Base-by-base conservation (phyloP, 2,888 invertebrate species). In the Limnephilus marmoratus region DNA sequence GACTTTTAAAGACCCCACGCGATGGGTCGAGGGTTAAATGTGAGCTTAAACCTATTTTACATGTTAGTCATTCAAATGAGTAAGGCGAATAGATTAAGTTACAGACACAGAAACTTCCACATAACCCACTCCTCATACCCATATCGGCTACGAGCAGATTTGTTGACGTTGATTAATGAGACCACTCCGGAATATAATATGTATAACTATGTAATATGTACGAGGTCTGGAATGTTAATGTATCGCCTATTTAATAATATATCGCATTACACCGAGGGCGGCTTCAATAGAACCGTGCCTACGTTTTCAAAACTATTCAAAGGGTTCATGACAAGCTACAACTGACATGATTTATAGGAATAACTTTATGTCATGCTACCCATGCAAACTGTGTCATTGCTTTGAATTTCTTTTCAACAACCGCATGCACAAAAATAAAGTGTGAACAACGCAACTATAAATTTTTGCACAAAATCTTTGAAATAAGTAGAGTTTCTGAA, bases 151-250 rank as follows among this genome's bases (percentile, higher is more conserved):
- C 15, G 3, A 87, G 31, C 68, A 87, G 87, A 87, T 53, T 85
- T 87, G 53, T 53, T 68, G 87, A 87, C 87, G 68, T 49, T 87
- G 87, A 87, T 87, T 53, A 87, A 87, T 34, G 87, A 9, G 0
- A n/a, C 24, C 68, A 18, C 53, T 53, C 87, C 5, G 68, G 68
- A n/a, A n/a, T 68, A 68, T 68, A 68, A 68, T 24, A 68, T n/a
- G n/a, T 24, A 7, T 68, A 68, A 68, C 68, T 68, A 1, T 24
- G 12, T 45, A 11, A 1, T 1, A 11, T 68, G 68, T 2, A 24
- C 24, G 24, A 31, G 31, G 31, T 24, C 68, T n/a, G 68, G 68
- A 68, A 68, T 68, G 68, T 68, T n/a, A 68, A 68, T 68, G 24
- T 68, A 68, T n/a, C 68, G n/a, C 9, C 24, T 24, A 68, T 49